Base-by-base conservation (phyloP, 2,797 vertebrate genomes). In the Pagetopsis macropterus region DNA sequence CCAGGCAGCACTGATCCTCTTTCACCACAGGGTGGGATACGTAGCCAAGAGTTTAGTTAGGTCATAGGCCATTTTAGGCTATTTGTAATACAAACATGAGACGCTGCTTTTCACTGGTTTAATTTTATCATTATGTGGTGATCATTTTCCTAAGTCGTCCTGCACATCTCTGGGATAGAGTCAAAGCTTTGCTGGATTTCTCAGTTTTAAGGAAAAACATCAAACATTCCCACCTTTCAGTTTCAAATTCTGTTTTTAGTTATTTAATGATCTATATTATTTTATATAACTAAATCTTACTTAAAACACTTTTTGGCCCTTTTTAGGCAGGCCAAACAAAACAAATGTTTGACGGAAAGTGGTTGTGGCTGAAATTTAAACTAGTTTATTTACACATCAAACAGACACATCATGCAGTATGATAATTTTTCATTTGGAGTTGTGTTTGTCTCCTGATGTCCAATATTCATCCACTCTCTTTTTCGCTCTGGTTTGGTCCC, bases 11-110 rank as follows among this genome's bases (percentile, higher is more conserved):
- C 75, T 78, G 65, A 84, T 82, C 72, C 79, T 69, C 60, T 75
- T 64, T 71, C 70, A 67, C 64, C 70, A 70, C 56, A 33, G 64
- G 65, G 72, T 57, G 33, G 51, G 74, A 77, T 19, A 15, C 3
- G 9, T 40, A 87, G 80, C 86, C 84, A 78, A 70, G 49, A 75
- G 67, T 70, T 84, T 79, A 86, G 72, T 86, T 78, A 87, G 62
- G 86, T 83, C 67, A 43, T 14, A 74, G 78, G 81, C 80, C 85
- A 86, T 75, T 37, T 37, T 45, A 58, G 79, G 37, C 55, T 31
- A 43, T 81, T 83, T 79, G 64, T 84, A 77, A 83, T 69, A 51
- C 59, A 41, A 69, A 76, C 67, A 66, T 55, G 65, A 82, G 68
- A 82, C 63, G 15, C 61, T 70, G 58, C 23, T 51, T 81, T 78